Percentiles rank a stretch among this genome's conserved stretches.
Conservation (phyloP, 2,113 vertebrate species). For the Gasterosteus aculeatus region DNA sequence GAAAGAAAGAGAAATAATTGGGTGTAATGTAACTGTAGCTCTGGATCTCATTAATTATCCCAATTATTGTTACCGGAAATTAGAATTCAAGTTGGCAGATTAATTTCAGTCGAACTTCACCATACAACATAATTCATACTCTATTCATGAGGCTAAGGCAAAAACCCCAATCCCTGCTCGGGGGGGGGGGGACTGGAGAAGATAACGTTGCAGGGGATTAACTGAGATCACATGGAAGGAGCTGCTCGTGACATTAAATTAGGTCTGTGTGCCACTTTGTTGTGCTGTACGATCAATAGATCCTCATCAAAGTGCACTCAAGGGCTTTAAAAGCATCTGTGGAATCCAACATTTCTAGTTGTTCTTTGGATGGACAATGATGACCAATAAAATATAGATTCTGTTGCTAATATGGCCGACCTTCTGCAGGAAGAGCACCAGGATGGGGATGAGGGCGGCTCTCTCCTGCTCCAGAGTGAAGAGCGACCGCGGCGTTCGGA, state of each 20-base stretch:
- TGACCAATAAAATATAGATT: neutral
- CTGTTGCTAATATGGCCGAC: constrained; percentile 63
- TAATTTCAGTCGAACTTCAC: constrained; percentile 51
- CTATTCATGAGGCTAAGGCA: constrained; percentile 52
- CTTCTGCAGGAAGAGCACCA: constrained; percentile 95
- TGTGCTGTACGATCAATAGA: constrained; percentile 15
- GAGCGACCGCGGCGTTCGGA: constrained; percentile 87
- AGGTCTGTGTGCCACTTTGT: constrained; percentile 9
- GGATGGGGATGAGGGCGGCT: constrained; percentile 88
- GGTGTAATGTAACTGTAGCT: constrained; percentile 57
- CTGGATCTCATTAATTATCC: constrained; percentile 67
- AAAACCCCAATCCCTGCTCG: constrained; percentile 15
- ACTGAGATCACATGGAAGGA: neutral
- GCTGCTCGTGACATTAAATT: constrained; percentile 5
- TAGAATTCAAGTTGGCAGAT: constrained; percentile 56
- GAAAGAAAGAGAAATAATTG: constrained; percentile 48
- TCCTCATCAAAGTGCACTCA: neutral
- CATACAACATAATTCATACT: constrained; percentile 19
- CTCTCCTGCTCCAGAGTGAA: constrained; percentile 89
- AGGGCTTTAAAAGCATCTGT: neutral
- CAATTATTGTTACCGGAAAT: constrained; percentile 61
- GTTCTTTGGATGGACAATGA: neutral
- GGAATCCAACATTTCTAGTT: neutral
- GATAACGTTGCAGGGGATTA: constrained; percentile 20
- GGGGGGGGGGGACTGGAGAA: neutral